Base-by-base conservation (phyloP, 2,888 invertebrate genomes). In the Ennomos quercinarius region DNA sequence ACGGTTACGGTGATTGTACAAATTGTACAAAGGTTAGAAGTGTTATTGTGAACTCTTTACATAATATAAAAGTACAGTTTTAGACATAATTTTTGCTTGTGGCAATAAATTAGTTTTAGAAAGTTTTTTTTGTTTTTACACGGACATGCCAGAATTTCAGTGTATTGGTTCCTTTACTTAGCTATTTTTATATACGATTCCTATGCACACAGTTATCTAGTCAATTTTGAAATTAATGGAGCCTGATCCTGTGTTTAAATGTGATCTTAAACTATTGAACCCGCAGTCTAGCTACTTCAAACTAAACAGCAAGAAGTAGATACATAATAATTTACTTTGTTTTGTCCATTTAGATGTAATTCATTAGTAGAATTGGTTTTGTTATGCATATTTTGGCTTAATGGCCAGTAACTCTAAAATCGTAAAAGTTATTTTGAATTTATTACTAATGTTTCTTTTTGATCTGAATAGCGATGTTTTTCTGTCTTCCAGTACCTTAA, bases 161-260 rank as follows among this genome's bases (percentile, higher is more conserved):
- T 85, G 87, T 89, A 88, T 89, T 79, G 89, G 90, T 91, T 91
- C 90, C 89, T 90, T 88, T 86, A 87, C 86, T 89, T 89, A 91
- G 87, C 89, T 87, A 84, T 86, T 89, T 72, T 50, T 86, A 86
- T 84, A 81, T 85, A 89, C 84, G 89, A 88, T 91, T 92, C 91
- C 91, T 92, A 91, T 88, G 88, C 91, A 91, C 89, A 86, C 91
- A 91, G 91, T 82, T 88, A 90, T 92, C 91, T 92, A 92, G 91
- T 92, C 91, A 92, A 92, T 90, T 89, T 88, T 91, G 91, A 92
- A 92, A 91, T 91, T 91, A 91, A 86, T 78, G 84, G 83, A 84
- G 83, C 78, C 89, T 83, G 77, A 79, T 76, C 84, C 82, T 83
- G 85, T 84, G 87, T 85, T 83, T 64, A 73, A 74, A 73, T 75